Percentiles rank a stretch among this genome's conserved stretches.
Conservation (phyloP, 1,140 invertebrate species). For the Ostrea edulis region DNA sequence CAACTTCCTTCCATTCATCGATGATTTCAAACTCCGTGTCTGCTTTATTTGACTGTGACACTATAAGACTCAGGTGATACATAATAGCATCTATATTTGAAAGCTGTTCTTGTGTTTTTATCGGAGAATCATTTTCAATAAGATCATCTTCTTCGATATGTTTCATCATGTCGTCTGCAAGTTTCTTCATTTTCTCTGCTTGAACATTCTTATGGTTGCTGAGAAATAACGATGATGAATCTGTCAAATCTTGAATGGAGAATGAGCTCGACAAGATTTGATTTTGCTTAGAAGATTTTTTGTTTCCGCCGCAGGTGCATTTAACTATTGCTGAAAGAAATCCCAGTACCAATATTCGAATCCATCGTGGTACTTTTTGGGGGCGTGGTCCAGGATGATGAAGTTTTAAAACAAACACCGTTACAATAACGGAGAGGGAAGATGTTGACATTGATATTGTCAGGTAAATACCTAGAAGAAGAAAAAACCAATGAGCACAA, state of each 20-base stretch:
- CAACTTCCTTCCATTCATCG: conserved; percentile 98
- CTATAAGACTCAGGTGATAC: neutral
- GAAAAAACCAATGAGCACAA: neutral
- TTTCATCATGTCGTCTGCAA: neutral
- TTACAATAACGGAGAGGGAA: conserved; percentile 81
- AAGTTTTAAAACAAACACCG: conserved; percentile 79
- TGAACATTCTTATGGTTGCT: neutral
- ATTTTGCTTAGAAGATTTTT: neutral
- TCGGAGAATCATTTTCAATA: neutral
- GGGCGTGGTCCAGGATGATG: conserved; percentile 72
- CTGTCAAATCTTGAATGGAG: neutral
- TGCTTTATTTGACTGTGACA: conserved; percentile 43
- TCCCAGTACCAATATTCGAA: conserved; percentile 58
- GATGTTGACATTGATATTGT: conserved; percentile 81
- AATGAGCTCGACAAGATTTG: neutral
- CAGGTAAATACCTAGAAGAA: conserved; percentile 76
- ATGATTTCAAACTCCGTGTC: conserved; percentile 63
- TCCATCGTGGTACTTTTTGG: conserved; percentile 69
- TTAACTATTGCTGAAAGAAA: conserved; percentile 59
- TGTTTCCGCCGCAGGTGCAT: conserved; percentile 52
- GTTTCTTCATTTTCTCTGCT: neutral
- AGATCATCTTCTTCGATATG: neutral
- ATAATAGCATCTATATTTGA: neutral
- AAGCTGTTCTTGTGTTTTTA: neutral
- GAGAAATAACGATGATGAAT: neutral